These are phyloP conservation scores for Pachyrhynchus sulphureomaculatus DNA, from an alignment of 1,140 invertebrate genomes.

Conservation along the genomic window DNA sequence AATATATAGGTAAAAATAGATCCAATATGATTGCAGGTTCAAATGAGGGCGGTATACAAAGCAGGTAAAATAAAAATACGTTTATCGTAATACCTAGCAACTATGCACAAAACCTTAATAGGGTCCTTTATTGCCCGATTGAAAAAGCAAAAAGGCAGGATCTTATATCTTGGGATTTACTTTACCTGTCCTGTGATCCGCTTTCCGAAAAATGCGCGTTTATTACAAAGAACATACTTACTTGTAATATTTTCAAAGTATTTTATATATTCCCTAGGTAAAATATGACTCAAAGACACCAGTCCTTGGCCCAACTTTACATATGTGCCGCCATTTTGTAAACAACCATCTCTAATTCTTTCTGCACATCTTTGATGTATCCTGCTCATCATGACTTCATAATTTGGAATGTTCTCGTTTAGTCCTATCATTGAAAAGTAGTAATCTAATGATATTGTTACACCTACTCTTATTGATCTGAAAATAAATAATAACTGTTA, in stretches of 20 bases:
- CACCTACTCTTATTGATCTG: conserved; percentile 44
- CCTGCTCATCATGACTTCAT: conserved; percentile 53
- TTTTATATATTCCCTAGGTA: conserved; percentile 71
- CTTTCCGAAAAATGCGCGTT: too few species aligned
- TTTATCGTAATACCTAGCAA: too few species aligned
- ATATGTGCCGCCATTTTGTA: conserved; percentile 75
- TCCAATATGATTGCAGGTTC: too few species aligned
- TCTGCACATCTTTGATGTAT: conserved; percentile 66
- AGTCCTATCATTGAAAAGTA: conserved; percentile 45
- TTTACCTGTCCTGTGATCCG: too few species aligned
- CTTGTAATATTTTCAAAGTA: conserved; percentile 60
- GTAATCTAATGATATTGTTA: conserved; percentile 47
- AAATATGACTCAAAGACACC: conserved; percentile 73
- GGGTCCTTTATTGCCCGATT: too few species aligned
- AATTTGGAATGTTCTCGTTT: conserved; percentile 38
- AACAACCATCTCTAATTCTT: conserved; percentile 65
- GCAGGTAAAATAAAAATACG: too few species aligned
- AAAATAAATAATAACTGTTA: conserved; percentile 16
- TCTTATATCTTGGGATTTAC: too few species aligned
- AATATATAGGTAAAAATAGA: too few species aligned
- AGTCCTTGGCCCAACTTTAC: conserved; percentile 79
- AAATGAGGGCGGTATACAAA: too few species aligned
- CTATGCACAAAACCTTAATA: too few species aligned
- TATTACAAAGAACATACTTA: too few species aligned
- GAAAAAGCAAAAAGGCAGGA: too few species aligned